Percentiles rank a stretch among this genome's conserved stretches.
These are phyloP conservation scores for Vanessa cardui DNA, from an alignment of 2,888 invertebrate species.

Conservation along the genomic window DNA sequence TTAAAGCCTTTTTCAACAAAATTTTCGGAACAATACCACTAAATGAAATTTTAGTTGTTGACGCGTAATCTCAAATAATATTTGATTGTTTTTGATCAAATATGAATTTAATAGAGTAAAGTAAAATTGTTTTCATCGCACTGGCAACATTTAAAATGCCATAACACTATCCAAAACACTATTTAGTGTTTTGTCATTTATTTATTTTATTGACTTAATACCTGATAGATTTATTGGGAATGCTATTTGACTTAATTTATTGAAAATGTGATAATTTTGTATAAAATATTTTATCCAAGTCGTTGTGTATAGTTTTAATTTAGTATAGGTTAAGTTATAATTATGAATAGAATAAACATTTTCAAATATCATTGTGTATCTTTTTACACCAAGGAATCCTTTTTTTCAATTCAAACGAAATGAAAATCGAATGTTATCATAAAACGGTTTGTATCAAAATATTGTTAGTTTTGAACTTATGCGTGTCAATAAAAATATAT, in stretches of 20 bases:
- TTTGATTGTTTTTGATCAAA: background rate
- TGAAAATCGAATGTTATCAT: too few relatives aligned
- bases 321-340: background rate
- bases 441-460: too few relatives aligned
- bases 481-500: too few relatives aligned
- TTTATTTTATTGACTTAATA: background rate
- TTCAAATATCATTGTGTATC: background rate
- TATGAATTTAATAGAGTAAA: background rate
- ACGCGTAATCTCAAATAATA: slow-evolving; percentile 24
- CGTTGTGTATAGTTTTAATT: background rate
- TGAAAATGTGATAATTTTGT: slow-evolving; percentile 13
- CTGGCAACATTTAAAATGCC: too few relatives aligned
- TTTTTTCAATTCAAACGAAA: too few relatives aligned
- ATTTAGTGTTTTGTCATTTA: background rate
- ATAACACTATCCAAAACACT: too few relatives aligned
- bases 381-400: too few relatives aligned
- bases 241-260: background rate
- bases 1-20: slow-evolving; percentile 83
- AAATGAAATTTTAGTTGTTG: slow-evolving; percentile 80
- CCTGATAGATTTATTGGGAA: background rate
- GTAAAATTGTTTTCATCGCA: background rate
- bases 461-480: too few relatives aligned
- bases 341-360: background rate
- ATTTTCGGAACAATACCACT: slow-evolving; percentile 83
- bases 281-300: slow-evolving; percentile 6